Base-by-base conservation (phyloP, 1,140 invertebrate species). In the Atta cephalotes region DNA sequence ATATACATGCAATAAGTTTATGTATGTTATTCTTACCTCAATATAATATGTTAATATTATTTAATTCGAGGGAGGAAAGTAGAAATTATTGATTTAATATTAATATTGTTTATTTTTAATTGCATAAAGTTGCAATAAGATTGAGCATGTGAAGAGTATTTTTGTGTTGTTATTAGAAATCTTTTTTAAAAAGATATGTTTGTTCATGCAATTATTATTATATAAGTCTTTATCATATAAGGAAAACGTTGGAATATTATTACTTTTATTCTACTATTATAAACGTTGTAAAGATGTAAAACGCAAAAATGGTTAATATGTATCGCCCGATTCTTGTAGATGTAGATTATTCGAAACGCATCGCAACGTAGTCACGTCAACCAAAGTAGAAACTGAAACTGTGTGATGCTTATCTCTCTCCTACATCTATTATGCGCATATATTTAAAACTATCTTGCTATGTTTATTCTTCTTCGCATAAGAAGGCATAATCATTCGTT, bases 341-440 rank as follows among this genome's bases (percentile, higher is more conserved):
- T 49, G 45, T 35, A 70, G 39, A 62, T 84, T 74, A 84, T 84
- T 84, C 39, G 68, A 31, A 84, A 76, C 35, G 35, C 35, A 21
- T 49, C 35, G 49, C 49, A n/a, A 62, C 18, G 39, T 12, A 77
- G 18, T 62, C 51, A 56, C 39, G 65, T 65, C 35, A 39, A 39
- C 35, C 66, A 88, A 77, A 81, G n/a, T 14, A 31, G 21, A 78
- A 79, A 65, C 18, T 62, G 7, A 84, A 28, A 66, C 35, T 21
- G 10, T 60, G 35, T 16, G 60, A 58, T 45, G 53, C 56, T 71
- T 87, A 89, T 89, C 88, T 89, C 12, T 70, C 66, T 10, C 39
- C 39, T 39, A 62, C 58, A 90, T 90, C 88, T 89, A 90, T 87
- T 89, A 90, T 89, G 88, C 87, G 72, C 88, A 87, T 90, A 87